Evolutionary conservation across 2,888 invertebrate species (phyloP).

Genomic region (Eulithis prunata): DNA sequence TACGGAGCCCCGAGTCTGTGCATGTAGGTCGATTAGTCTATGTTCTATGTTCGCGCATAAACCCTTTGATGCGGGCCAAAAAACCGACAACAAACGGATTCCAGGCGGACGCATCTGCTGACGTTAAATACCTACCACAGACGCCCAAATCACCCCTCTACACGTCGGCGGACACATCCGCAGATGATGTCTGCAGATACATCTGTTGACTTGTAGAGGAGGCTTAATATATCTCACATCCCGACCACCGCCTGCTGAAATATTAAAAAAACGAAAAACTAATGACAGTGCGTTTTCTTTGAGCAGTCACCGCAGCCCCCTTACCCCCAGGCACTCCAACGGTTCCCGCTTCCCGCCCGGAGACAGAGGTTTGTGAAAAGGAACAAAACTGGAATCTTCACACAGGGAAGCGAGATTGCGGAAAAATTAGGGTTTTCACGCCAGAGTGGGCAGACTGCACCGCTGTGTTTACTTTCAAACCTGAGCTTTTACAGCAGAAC

Average conservation of each 20-base stretch:
- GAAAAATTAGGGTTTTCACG: constrained; percentile 46
- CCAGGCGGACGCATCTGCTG: too few species aligned
- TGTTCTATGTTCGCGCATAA: too few species aligned
- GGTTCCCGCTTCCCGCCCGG: not conserved
- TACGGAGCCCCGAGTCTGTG: too few species aligned
- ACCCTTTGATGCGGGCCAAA: too few species aligned
- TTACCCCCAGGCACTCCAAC: not conserved
- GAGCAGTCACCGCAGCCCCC: not conserved
- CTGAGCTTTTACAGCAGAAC: not conserved
- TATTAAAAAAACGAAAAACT: constrained; percentile 29
- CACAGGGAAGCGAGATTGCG: constrained; percentile 33
- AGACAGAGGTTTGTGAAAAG: constrained; percentile 17
- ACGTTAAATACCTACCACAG: too few species aligned
- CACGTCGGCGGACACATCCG: too few species aligned
- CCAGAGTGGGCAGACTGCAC: not conserved
- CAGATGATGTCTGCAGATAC: too few species aligned
- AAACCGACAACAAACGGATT: too few species aligned
- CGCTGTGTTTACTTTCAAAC: constrained; percentile 2
- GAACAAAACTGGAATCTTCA: constrained; percentile 31
- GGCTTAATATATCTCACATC: not conserved
- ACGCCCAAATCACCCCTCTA: too few species aligned
- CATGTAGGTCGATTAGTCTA: too few species aligned
- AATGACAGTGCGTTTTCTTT: constrained; percentile 30
- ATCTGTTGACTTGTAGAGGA: too few species aligned
- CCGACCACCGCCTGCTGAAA: constrained; percentile 19